Evolutionary conservation across 2,888 invertebrate genomes (phyloP).

Genomic region (Leucozona laternaria): DNA sequence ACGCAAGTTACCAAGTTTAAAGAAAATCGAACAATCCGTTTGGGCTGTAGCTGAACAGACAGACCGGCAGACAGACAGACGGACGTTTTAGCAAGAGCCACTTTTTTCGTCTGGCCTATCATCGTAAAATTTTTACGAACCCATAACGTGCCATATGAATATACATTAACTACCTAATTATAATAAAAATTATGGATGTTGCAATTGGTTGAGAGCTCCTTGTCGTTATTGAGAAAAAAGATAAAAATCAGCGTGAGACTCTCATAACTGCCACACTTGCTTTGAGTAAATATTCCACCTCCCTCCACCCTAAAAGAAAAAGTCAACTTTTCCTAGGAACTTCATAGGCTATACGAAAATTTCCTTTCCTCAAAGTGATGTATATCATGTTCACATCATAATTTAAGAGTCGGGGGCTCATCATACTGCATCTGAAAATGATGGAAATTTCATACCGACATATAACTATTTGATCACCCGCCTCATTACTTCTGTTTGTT

Average conservation of each 20-base stretch:
- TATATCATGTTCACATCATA: neutral
- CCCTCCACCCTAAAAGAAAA: neutral
- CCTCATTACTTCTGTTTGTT: conserved; percentile 22
- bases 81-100: too few species aligned
- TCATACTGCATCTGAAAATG: neutral
- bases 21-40: too few species aligned
- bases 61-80: too few species aligned
- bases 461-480: neutral
- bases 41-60: too few species aligned
- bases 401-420: neutral
- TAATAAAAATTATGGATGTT: neutral
- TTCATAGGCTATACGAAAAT: neutral
- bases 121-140: too few species aligned
- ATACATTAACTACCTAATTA: too few species aligned
- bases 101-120: too few species aligned
- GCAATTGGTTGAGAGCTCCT: neutral
- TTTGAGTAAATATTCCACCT: neutral
- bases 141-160: too few species aligned
- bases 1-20: too few species aligned
- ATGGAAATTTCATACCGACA: neutral
- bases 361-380: neutral
- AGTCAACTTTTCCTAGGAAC: neutral
- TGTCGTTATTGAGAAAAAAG: neutral
- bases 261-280: neutral
- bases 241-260: neutral